A percentile compares a stretch with the other conserved stretches of the same genome.
Evolutionary conservation across 30 jellyfish, hydroid and myxozoan genomes (phyloP).

Genomic region (Morbakka virulenta): DNA sequence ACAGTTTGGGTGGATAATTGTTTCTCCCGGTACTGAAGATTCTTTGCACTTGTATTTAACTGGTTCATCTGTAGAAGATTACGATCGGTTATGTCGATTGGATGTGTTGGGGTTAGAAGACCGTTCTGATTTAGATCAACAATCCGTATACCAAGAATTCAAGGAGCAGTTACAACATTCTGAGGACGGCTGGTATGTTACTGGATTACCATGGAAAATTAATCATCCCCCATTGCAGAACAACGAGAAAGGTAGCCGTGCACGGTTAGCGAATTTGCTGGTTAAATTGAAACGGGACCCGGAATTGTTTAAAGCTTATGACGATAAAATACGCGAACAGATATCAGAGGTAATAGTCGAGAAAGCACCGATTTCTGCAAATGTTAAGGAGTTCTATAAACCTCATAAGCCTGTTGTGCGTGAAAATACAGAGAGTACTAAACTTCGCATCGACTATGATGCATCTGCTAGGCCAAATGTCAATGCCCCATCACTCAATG

Average conservation of each 20-base stretch:
- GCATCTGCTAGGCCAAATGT: constrained; percentile 42
- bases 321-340: constrained; percentile 19
- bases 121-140: too few relatives aligned
- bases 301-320: neutral
- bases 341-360: constrained; percentile 30
- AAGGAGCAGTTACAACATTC: neutral
- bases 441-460: constrained; percentile 40
- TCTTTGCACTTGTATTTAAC: too few relatives aligned
- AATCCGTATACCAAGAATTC: constrained; percentile 18
- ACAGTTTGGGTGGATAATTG: constrained; percentile 39
- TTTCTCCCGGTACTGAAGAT: constrained; percentile 15
- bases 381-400: neutral
- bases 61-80: too few relatives aligned
- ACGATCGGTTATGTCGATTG: too few relatives aligned
- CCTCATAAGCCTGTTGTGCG: constrained; percentile 42
- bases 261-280: too few relatives aligned
- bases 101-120: constrained; percentile 54
- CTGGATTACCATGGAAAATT: neutral
- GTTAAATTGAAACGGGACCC: too few relatives aligned
- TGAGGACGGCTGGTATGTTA: constrained; percentile 1
- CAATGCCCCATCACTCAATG: constrained; percentile 37
- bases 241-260: constrained; percentile 18
- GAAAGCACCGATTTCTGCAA: neutral
- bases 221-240: too few relatives aligned
- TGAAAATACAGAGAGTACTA: constrained; percentile 42